Percentiles rank a stretch among this genome's conserved stretches.
These are phyloP conservation scores for Phrynosoma platyrhinos DNA, from an alignment of 2,113 vertebrate genomes.

Conservation along the genomic window DNA sequence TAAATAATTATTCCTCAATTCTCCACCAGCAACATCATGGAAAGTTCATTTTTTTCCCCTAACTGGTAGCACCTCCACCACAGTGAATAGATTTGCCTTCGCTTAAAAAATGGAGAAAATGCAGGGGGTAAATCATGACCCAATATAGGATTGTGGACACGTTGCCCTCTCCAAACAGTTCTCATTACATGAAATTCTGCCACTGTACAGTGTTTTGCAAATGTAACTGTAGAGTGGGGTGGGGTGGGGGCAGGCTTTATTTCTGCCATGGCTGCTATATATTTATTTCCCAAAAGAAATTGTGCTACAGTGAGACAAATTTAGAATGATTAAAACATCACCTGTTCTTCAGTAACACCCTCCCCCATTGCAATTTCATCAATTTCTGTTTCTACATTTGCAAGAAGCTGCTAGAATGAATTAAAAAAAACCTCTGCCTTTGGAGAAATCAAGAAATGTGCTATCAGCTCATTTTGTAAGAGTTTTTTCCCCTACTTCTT, in stretches of 20 bases:
- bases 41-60: background rate
- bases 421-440: background rate
- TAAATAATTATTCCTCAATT: background rate
- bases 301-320: background rate
- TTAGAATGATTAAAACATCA: background rate
- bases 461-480: slow-evolving; percentile 13
- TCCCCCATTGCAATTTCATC: background rate
- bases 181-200: background rate
- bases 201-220: background rate
- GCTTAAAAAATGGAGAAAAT: too few species aligned
- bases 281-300: background rate
- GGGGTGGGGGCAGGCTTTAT: too few species aligned
- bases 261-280: too few species aligned
- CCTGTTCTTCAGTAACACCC: background rate
- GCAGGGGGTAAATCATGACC: background rate
- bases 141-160: background rate
- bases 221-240: background rate
- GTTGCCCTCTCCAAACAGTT: background rate
- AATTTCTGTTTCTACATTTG: background rate
- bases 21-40: background rate
- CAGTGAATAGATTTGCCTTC: background rate
- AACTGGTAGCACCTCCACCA: background rate
- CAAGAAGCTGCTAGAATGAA: background rate
- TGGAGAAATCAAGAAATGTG: background rate
- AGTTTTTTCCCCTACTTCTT: background rate